Base-by-base conservation (phyloP, 53 echinoderm and acorn worm genomes). In the Hippasteria phrygiana region DNA sequence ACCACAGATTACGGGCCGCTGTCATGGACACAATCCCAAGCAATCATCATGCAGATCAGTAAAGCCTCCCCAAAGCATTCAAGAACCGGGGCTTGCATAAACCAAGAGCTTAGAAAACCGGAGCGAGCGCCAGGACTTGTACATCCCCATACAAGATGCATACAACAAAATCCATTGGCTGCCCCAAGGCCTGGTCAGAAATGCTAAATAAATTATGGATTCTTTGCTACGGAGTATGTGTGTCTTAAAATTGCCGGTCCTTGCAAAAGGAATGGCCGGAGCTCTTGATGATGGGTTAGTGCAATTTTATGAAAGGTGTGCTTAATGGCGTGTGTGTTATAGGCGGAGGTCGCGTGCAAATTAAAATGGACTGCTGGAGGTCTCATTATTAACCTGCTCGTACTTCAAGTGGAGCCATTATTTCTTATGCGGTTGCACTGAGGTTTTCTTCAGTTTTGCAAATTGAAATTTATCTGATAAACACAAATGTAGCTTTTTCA, bases 191-290 rank as follows among this genome's bases (percentile, higher is more conserved):
- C 50, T 5, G 48, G 50, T 50, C 34, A 76, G 76, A 76, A 76
- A 76, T 76, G 76, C 34, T 76, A 76, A 50, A 76, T 76, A 76
- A 76, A 76, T 76, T 76, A 76, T 76, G 76, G 51, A 76, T 50
- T 53, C 76, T 34, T 34, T 48, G 33, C 70, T 31, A 76, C 50
- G 32, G 50, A 54, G 50, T 35, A 33, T 18, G 33, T 33, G 33
- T 69, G 34, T 16, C 20, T 17, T 41, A 33, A 13, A 8, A 53
- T 5, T 5, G 76, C 50, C 18, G 35, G 33, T 50, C 76, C 53
- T 76, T 28, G 53, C 51, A 33, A n/a, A 32, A 11, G 31, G 31
- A 42, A 24, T 6, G 35, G 41, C 24, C 26, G 5, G 4, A n/a
- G 43, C 43, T 34, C 11, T 71, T 71, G 32, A 24, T 26, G 2